Evolutionary conservation across 2,797 vertebrate genomes (phyloP).

Genomic region (Mustela erminea): DNA sequence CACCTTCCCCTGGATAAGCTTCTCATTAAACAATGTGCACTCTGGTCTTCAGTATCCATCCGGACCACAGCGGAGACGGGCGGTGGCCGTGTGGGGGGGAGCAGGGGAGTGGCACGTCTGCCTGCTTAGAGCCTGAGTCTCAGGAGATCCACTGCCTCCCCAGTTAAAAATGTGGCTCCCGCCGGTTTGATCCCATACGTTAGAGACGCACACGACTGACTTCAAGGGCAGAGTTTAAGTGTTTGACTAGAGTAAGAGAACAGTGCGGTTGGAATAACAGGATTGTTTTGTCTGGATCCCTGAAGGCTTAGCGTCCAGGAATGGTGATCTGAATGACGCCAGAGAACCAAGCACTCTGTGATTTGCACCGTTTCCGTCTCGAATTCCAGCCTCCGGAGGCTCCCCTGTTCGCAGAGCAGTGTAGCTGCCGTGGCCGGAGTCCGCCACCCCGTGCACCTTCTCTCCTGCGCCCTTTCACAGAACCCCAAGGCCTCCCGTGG

Average conservation of each 20-base stretch:
- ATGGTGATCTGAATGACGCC: background rate
- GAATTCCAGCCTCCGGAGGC: background rate
- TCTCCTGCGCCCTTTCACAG: background rate
- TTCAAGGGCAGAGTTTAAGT: background rate
- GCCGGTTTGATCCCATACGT: rapidly evolving
- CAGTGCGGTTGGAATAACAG: background rate
- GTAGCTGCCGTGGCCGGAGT: rapidly evolving
- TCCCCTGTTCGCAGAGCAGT: rapidly evolving
- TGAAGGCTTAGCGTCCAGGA: background rate
- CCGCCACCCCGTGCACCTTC: rapidly evolving
- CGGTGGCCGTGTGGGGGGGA: too few species aligned
- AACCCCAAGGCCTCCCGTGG: background rate
- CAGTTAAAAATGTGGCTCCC: background rate
- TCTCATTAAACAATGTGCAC: background rate
- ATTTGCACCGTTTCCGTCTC: background rate
- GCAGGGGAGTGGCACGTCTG: background rate
- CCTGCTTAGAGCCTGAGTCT: background rate
- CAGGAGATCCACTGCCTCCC: background rate
- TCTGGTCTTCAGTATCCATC: rapidly evolving
- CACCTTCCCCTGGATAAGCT: background rate
- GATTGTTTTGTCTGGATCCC: background rate
- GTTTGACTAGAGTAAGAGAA: background rate
- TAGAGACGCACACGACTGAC: rapidly evolving
- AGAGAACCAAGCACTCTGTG: rapidly evolving
- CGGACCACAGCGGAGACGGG: background rate